Base-by-base conservation (phyloP, 1,140 invertebrate species). In the Tetramorium parvispinum region DNA sequence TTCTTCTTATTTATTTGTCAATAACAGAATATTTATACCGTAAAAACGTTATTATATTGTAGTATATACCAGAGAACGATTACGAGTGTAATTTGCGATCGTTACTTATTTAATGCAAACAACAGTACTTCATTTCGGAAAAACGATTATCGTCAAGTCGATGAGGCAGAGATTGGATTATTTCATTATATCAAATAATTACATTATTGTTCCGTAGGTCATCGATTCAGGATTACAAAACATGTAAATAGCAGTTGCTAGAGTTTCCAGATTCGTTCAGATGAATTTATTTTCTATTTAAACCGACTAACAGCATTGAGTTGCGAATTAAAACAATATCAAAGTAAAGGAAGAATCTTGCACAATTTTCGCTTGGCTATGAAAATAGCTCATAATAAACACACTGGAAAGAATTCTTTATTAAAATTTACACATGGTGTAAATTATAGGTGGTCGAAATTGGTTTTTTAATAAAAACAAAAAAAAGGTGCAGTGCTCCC, bases 151-250 rank as follows among this genome's bases (percentile, higher is more conserved):
- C 40, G 11, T 40, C 27, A 13, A 66, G 18, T 81, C 37, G 65
- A 21, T 82, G 53, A 32, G 11, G 68, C 11, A n/a, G 65, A 82
- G 40, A 16, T 83, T 61, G 40, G n/a, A 46, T 75, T 73, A 83
- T 83, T 83, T 83, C 24, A 49, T 83, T 75, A 37, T 49, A 49
- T 83, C 53, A 59, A 59, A 83, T n/a, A 82, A 83, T 75, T 49
- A 37, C 13, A 37, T 83, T 83, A 83, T 59, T 40, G 11, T 5
- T 53, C 18, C 13, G 68, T 73, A 82, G 66, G 51, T 83, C 68
- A 83, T 83, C 40, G 79, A 73, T 83, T 83, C 68, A 59, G 68
- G 75, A n/a, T 83, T 75, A 82, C 40, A 71, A 57, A 75, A 83
- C 27, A 46, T 24, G 78, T 82, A 82, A 82, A 82, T 24, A 82